Conservation (phyloP, 2,113 vertebrate species). For the Notechis scutatus region DNA sequence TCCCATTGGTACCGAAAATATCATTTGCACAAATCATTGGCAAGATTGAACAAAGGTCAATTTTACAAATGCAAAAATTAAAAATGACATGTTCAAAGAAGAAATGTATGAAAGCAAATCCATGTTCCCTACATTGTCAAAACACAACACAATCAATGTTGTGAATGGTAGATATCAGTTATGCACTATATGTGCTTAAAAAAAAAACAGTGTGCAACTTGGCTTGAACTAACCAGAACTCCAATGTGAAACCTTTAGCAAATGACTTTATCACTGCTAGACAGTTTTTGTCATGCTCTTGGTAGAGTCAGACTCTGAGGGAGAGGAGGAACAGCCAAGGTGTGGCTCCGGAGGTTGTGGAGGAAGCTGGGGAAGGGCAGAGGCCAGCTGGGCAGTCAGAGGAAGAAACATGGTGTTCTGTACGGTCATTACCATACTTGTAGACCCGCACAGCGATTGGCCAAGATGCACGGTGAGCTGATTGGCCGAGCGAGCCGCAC, state of each 20-base stretch:
- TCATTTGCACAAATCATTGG: not conserved
- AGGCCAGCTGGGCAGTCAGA: no score
- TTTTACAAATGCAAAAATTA: not conserved
- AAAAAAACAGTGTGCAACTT: not conserved
- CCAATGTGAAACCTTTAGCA: accelerated
- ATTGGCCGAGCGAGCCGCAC: no score
- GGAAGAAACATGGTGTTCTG: no score
- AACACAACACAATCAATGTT: not conserved
- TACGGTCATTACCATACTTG: no score
- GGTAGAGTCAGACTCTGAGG: no score
- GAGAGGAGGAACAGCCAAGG: no score
- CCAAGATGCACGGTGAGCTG: no score
- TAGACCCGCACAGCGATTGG: no score
- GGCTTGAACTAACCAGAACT: not conserved
- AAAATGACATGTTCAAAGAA: not conserved
- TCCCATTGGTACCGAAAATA: not conserved
- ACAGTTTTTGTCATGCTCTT: not conserved
- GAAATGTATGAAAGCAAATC: not conserved
- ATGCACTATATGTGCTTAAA: not conserved
- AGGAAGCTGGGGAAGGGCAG: no score
- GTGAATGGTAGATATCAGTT: not conserved
- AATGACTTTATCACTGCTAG: not conserved
- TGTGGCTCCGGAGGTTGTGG: no score
- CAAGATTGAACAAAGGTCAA: not conserved
- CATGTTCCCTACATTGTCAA: not conserved